Base-by-base conservation (phyloP, 2,888 invertebrate species). In the Apodemia mormo region DNA sequence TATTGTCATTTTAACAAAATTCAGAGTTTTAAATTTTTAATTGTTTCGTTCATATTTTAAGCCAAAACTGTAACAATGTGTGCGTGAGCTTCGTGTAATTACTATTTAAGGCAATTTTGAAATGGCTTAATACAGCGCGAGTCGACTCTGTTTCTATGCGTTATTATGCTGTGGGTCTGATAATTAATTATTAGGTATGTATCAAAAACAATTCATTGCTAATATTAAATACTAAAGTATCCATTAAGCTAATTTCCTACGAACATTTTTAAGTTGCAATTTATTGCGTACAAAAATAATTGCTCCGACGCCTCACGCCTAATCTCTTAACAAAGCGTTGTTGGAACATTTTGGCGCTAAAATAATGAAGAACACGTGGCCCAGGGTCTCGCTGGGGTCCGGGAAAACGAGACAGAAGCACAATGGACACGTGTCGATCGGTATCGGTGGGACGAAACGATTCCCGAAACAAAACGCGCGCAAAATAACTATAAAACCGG, bases 361-460 rank as follows among this genome's bases (percentile, higher is more conserved):
- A 90, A 92, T 92, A 93, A 93, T 92, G 93, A 92, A 92, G 84
- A 76, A 82, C 93, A 92, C 93, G 93, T 90, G 93, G 79, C 85
- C 71, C 67, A 66, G 80, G 67, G 73, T 69, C 61, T 30, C 12
- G 10, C 58, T 9, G 30, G 58, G 56, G 58, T 45, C 66, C 45
- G 73, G 73, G 74, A 66, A 71, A 73, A 76, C 66, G 72, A 69
- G 67, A 71, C 73, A 75, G 75, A 65, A 73, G 75, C 82, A 83
- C 84, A 85, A 80, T 75, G 74, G 88, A 71, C 91, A 85, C 91
- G 92, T 88, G 92, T 77, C 90, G 90, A 90, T 90, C 76, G 77
- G 84, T 88, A 92, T 92, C 91, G 82, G 83, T 81, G 80, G 77
- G 80, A 80, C 72, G 74, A 71, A 72, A 73, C 74, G 79, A 79